Conservation (phyloP, 2,113 vertebrate species). For the Lampris megalopsis region DNA sequence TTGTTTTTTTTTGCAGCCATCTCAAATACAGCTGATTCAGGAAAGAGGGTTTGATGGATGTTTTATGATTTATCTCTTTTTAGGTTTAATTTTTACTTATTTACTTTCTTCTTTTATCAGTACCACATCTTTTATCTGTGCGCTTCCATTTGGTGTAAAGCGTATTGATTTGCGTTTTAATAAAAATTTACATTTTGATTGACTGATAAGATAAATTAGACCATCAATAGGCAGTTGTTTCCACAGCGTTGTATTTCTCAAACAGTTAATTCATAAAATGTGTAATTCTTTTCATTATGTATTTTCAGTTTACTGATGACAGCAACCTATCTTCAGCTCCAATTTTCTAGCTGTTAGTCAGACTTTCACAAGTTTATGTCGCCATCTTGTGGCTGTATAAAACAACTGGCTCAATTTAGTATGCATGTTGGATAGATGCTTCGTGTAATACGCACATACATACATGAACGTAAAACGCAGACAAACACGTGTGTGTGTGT, state of each 20-base stretch:
- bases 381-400: slow-evolving; percentile 69
- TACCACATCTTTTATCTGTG: no score
- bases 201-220: no score
- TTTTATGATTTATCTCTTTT: not conserved
- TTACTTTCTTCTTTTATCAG: no score
- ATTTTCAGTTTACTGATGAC: not conserved
- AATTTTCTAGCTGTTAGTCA: not conserved
- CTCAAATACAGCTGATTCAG: slow-evolving; percentile 36
- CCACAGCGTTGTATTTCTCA: not conserved
- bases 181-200: no score
- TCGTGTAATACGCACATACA: not conserved
- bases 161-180: no score
- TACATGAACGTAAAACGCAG: not conserved
- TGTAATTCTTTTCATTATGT: not conserved
- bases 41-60: slow-evolving; percentile 4
- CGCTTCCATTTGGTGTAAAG: no score
- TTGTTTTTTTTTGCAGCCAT: slow-evolving; percentile 26
- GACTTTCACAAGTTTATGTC: slow-evolving; percentile 20
- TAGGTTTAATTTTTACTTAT: no score
- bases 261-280: not conserved
- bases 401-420: not conserved
- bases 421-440: not conserved
- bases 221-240: not conserved
- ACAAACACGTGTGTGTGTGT: no score
- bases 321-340: not conserved